These are phyloP conservation scores for Dicentrarchus labrax DNA, from an alignment of 2,113 vertebrate species.

Conservation along the genomic window DNA sequence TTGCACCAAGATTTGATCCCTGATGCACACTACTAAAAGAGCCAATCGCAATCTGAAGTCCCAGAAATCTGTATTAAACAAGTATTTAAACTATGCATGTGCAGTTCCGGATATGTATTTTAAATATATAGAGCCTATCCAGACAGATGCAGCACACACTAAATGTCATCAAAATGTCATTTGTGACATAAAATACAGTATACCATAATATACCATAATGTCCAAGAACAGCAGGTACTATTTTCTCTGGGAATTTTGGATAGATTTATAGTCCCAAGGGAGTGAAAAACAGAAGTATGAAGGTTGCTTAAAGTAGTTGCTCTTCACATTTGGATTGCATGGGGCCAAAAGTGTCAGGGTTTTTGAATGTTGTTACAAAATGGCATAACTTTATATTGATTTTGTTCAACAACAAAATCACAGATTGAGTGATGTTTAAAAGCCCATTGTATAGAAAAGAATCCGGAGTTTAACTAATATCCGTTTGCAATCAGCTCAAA, in stretches of 20 bases:
- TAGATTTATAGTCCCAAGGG: not conserved
- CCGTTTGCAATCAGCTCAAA: not conserved
- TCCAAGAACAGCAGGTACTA: not conserved
- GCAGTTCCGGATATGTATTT: too few species aligned
- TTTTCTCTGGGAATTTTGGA: not conserved
- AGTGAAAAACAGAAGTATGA: not conserved
- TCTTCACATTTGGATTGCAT: not conserved
- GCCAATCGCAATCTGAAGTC: not conserved
- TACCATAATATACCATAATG: not conserved
- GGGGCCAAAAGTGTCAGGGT: not conserved
- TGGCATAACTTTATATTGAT: not conserved
- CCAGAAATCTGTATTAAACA: not conserved
- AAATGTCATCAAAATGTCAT: not conserved
- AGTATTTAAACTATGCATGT: too few species aligned
- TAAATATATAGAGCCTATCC: too few species aligned
- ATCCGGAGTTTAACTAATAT: not conserved
- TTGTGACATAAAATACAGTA: not conserved
- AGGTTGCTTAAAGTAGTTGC: not conserved
- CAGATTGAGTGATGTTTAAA: not conserved
- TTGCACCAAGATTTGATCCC: not conserved
- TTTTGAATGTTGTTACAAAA: not conserved
- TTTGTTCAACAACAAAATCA: too few species aligned
- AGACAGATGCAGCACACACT: not conserved
- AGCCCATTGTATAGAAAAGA: not conserved
- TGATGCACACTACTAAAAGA: not conserved